These are phyloP conservation scores for Calyptomena viridis DNA, from an alignment of 2,113 vertebrate species.

Conservation along the genomic window DNA sequence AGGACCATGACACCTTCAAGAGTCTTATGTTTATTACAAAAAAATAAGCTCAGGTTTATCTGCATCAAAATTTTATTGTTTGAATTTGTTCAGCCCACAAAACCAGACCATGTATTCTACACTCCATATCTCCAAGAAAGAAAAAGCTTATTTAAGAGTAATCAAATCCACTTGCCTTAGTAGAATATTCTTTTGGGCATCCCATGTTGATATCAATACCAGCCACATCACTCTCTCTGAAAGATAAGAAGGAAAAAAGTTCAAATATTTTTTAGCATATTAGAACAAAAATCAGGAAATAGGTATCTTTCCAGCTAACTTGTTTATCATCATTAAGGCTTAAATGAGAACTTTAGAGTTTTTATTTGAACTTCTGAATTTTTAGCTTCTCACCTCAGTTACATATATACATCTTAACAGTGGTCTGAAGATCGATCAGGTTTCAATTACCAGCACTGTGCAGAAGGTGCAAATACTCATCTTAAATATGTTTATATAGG, in stretches of 20 bases:
- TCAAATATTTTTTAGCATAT: background rate
- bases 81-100: background rate
- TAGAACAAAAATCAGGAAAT: background rate
- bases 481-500: background rate
- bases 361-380: background rate
- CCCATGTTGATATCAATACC: slow-evolving; percentile 97
- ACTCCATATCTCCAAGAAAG: background rate
- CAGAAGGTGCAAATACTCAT: background rate
- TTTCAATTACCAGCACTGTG: background rate
- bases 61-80: background rate
- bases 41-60: background rate
- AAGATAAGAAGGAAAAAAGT: background rate
- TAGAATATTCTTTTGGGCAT: slow-evolving; percentile 98
- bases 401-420: background rate
- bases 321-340: background rate
- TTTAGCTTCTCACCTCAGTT: background rate
- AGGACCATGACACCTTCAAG: background rate
- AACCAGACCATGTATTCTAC: rapidly evolving
- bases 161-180: slow-evolving; percentile 81
- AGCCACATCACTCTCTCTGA: slow-evolving; percentile 92
- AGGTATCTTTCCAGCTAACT: background rate
- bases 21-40: background rate
- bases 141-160: background rate
- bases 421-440: background rate
- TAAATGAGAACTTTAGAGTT: background rate